These are phyloP conservation scores for Lepisosteus osseus DNA, from an alignment of 2,113 vertebrate genomes.

Conservation along the genomic window DNA sequence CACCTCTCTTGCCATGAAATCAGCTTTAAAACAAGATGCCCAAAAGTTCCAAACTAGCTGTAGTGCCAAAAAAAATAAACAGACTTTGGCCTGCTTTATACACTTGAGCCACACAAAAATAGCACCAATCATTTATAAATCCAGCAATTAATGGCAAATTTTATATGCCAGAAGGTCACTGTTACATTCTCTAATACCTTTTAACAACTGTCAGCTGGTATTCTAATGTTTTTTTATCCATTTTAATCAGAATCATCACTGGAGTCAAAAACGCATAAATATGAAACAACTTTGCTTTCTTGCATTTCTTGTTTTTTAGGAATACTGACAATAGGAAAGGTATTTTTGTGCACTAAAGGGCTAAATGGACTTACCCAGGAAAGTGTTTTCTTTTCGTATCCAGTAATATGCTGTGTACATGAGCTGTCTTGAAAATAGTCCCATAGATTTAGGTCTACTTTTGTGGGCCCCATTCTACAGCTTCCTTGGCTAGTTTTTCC, in stretches of 20 bases:
- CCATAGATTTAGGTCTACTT: constrained; percentile 1
- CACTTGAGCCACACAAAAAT: too few relatives aligned
- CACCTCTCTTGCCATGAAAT: too few relatives aligned
- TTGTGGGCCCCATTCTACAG: neutral
- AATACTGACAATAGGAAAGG: neutral
- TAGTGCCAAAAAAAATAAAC: too few relatives aligned
- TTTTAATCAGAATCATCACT: constrained; percentile 57
- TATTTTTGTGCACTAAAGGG: neutral
- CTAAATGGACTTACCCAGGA: constrained; percentile 48
- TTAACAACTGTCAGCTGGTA: neutral
- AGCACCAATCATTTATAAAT: too few relatives aligned
- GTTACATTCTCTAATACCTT: too few relatives aligned
- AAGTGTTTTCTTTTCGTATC: constrained; percentile 27
- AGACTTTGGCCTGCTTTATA: too few relatives aligned
- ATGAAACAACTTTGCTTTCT: constrained; percentile 1
- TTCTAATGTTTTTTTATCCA: too few relatives aligned
- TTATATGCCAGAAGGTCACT: too few relatives aligned
- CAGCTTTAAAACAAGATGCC: too few relatives aligned
- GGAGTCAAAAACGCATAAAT: constrained; percentile 54
- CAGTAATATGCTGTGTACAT: constrained; percentile 19
- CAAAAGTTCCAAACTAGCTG: too few relatives aligned
- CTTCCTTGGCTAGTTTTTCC: neutral
- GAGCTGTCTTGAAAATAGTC: constrained; percentile 31
- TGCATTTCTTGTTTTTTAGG: constrained; percentile 3
- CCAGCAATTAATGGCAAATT: too few relatives aligned